These are phyloP conservation scores for Drosophila tripunctata DNA, from an alignment of 2,888 invertebrate species.

Conservation along the genomic window DNA sequence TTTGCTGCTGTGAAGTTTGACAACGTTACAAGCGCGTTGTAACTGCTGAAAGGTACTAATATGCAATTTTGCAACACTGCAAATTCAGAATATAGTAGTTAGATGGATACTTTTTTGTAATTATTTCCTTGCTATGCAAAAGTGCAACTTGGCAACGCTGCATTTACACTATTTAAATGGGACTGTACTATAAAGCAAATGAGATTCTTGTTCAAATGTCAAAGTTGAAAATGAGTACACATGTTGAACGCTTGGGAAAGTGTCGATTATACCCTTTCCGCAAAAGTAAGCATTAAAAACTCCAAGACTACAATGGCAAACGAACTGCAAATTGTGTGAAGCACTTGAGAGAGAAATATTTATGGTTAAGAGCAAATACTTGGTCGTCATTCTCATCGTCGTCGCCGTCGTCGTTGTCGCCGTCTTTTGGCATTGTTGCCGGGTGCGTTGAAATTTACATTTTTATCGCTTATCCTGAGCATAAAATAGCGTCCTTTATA, in stretches of 20 bases:
- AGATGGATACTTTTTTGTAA: not conserved
- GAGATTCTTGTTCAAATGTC: not conserved
- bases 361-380: slow-evolving; percentile 54
- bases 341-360: slow-evolving; percentile 69
- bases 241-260: not conserved
- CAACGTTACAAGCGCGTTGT: too few relatives aligned
- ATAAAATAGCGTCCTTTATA: slow-evolving; percentile 98
- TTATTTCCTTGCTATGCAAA: too few relatives aligned
- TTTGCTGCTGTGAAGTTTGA: not conserved
- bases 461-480: slow-evolving; percentile 97
- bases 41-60: too few relatives aligned
- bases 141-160: not conserved
- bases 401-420: slow-evolving; percentile 28
- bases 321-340: slow-evolving; percentile 75
- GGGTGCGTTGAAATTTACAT: slow-evolving; percentile 87
- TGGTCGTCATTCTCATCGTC: slow-evolving; percentile 38
- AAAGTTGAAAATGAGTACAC: not conserved
- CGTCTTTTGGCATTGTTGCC: slow-evolving; percentile 47
- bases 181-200: too few relatives aligned
- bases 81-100: not conserved
- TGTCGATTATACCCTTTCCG: slow-evolving; percentile 38
- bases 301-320: slow-evolving; percentile 57
- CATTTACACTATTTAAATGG: too few relatives aligned
- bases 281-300: slow-evolving; percentile 42
- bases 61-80: not conserved